A percentile compares a stretch with the other conserved stretches of the same genome.
Conservation (phyloP, 92 coral and sea anemone genomes). For the Zoanthus gigantus region DNA sequence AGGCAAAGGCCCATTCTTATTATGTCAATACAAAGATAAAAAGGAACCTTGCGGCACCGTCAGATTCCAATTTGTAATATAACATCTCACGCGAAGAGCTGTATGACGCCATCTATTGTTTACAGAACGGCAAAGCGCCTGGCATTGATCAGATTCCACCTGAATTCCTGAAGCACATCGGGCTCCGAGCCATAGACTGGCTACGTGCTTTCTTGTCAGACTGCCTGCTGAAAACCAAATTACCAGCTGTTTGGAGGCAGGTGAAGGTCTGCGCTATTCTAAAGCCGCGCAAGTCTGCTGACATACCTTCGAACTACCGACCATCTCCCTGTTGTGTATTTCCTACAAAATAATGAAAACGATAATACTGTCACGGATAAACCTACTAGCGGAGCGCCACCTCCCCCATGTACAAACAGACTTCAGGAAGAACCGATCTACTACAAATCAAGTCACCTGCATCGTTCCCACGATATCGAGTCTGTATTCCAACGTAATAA, state of each 20-base stretch:
- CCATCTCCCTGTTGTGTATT: constrained; percentile 30
- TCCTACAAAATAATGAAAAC: constrained; percentile 27
- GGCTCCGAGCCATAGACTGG: constrained; percentile 17
- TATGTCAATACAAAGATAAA: not conserved
- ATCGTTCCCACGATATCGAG: not conserved
- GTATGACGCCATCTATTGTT: not conserved
- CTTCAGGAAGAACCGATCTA: constrained; percentile 45
- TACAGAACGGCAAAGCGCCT: constrained; percentile 12
- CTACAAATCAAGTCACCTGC: not conserved
- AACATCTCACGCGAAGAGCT: constrained; percentile 17
- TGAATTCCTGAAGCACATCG: not conserved
- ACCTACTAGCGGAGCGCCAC: constrained; percentile 12
- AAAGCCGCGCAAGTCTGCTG: constrained; percentile 10
- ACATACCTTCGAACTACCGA: not conserved
- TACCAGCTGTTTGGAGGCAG: constrained; percentile 39
- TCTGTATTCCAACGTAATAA: not conserved
- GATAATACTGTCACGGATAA: constrained; percentile 32
- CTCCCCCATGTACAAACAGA: constrained; percentile 58
- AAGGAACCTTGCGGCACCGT: not conserved
- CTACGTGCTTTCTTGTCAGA: constrained; percentile 24
- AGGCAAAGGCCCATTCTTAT: not conserved
- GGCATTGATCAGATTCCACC: not conserved
- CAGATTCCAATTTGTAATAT: not conserved
- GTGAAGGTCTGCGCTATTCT: constrained; percentile 10
- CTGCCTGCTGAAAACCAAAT: constrained; percentile 29